Base-by-base conservation (phyloP, 2,888 invertebrate species). In the Dione vanillae region DNA sequence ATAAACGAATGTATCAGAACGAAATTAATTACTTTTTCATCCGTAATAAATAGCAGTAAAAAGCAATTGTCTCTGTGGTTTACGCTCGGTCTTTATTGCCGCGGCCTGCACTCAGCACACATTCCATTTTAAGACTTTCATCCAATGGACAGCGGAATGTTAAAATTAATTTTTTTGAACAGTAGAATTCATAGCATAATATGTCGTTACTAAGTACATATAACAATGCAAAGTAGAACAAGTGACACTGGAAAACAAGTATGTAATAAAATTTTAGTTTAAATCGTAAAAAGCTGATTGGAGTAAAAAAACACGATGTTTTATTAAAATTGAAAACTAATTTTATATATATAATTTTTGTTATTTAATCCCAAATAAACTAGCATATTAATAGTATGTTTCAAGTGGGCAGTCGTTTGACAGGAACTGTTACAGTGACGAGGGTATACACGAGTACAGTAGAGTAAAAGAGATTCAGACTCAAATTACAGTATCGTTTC, bases 401-500 rank as follows among this genome's bases (percentile, higher is more conserved):
- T 6, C n/a, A 61, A 52, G 65, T 45, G 59, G 41, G 45, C 58
- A 37, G 37, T 37, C 41, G 19, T 62, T 35, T 59, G 71, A 65
- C 65, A 61, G 65, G 27, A 49, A 45, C 56, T 67, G 59, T 73
- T 65, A 65, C 61, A 65, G 65, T 73, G 73, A 73, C 70, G 70
- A 73, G 70, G 73, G 73, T 73, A 45, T 41, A 56, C 62, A 71
- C n/a, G n/a, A n/a, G n/a, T n/a, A n/a, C n/a, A n/a, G n/a, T n/a
- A 64, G 27, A 27, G 54, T 41, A 56, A 67, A 71, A 64, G 70
- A 67, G 67, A 52, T 43, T 61, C 61, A 61, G 68, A 61, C 49
- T 73, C 70, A 65, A 73, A 70, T 73, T 70, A 70, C 68, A 54
- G 70, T 73, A 68, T 70, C 61, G 59, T 62, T 61, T 70, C 67